Base-by-base conservation (phyloP, 2,113 vertebrate species). In the Catharus minimus region DNA sequence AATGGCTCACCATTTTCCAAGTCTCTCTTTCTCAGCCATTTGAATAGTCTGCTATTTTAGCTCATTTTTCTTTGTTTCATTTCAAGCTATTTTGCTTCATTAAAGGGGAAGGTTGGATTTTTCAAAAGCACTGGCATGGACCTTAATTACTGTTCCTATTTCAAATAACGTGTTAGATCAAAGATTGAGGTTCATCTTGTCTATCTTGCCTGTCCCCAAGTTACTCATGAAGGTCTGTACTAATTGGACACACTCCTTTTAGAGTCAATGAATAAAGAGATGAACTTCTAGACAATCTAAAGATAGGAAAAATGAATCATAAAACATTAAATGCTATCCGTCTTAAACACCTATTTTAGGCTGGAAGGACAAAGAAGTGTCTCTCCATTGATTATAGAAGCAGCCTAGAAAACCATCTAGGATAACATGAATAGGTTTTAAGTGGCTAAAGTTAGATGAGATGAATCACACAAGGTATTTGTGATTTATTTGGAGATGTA, bases 241-340 rank as follows among this genome's bases (percentile, higher is more conserved):
- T 95, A 93, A 95, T 80, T 94, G 68, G 72, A 50, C 46, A 89
- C 5, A 13, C 33, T 93, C 78, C 32, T 84, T 90, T 94, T 84
- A 79, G 43, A 92, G 87, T 52, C 46, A 55, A 15, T 57, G 78
- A 87, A 91, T 77, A 84, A 72, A 94, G 55, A 79, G 21, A 57
- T 68, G 41, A 87, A 52, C 66, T 90, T 91, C 78, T 79, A 89
- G 84, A 84, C 62, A 89, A 76, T 57, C 81, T 89, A 92, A 94
- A 93, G 87, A 96, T 87, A 93, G 78, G 43, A 4, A 12, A 89
- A 94, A 93, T 41, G 62, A 93, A 87, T 79, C 71, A 94, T 96
- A 73, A 92, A 92, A 89, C 94, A 93, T 95, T 95, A 91, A 94
- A 55, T 85, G 19, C 33, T 43, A 41, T 91, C 91, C 65, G 36